Percentiles rank a stretch among this genome's conserved stretches.
These are phyloP conservation scores for Myiagra hebetior DNA, from an alignment of 2,113 vertebrate genomes.

Conservation along the genomic window DNA sequence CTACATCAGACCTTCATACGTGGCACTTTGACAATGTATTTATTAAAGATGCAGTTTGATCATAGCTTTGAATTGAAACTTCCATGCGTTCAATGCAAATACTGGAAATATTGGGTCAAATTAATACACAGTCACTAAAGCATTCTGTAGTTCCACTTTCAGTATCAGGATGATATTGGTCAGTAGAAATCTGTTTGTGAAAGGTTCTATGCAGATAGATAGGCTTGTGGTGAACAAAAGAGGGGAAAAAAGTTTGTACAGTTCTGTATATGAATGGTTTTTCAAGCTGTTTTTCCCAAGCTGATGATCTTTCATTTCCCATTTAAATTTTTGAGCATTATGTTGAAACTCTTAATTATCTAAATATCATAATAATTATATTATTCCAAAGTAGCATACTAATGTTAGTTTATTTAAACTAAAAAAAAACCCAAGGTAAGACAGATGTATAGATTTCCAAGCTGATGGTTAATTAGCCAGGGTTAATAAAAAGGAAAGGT, in stretches of 20 bases:
- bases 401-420: background rate
- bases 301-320: background rate
- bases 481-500: slow-evolving; percentile 44
- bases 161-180: fast-evolving
- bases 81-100: background rate
- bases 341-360: background rate
- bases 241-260: background rate
- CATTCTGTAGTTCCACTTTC: background rate
- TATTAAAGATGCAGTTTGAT: background rate
- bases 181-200: background rate
- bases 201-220: background rate
- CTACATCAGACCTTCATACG: background rate
- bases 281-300: background rate
- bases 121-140: background rate
- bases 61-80: background rate
- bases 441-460: background rate
- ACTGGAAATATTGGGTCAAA: background rate
- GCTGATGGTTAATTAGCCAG: slow-evolving; percentile 38
- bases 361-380: background rate
- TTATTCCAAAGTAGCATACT: background rate
- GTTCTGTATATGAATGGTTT: background rate
- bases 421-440: background rate
- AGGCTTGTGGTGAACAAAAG: background rate
- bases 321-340: background rate
- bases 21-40: background rate